Conservation (phyloP, 2,888 invertebrate species). For the Trissolcus japonicus region DNA sequence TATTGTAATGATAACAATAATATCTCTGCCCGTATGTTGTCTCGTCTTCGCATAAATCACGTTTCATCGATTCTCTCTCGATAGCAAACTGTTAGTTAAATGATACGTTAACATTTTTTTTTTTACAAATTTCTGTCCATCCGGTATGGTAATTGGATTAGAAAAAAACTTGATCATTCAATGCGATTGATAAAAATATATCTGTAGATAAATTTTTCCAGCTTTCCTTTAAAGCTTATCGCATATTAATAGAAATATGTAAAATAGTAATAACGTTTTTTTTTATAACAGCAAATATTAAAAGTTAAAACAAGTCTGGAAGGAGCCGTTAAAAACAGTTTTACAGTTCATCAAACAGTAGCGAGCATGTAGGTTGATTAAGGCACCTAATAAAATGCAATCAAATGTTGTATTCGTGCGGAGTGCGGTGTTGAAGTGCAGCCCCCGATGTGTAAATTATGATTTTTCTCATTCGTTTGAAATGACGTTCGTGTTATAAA, state of each 20-base stretch:
- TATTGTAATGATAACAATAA: slow-evolving; percentile 74
- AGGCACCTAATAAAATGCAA: slow-evolving; percentile 52
- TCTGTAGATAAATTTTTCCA: too few relatives aligned
- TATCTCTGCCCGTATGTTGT: slow-evolving; percentile 65
- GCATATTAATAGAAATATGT: too few relatives aligned
- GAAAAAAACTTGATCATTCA: too few relatives aligned
- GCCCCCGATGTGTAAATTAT: slow-evolving; percentile 49
- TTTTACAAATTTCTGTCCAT: too few relatives aligned
- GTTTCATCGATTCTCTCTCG: slow-evolving; percentile 25
- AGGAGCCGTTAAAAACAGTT: slow-evolving; percentile 10
- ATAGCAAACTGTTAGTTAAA: background rate
- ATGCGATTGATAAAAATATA: too few relatives aligned
- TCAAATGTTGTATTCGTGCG: slow-evolving; percentile 40
- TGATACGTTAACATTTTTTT: background rate
- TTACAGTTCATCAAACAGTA: slow-evolving; percentile 22
- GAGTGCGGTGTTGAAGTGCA: slow-evolving; percentile 28
- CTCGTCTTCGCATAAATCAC: slow-evolving; percentile 69
- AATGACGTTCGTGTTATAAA: slow-evolving; percentile 54
- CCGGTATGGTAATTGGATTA: too few relatives aligned
- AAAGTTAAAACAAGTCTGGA: too few relatives aligned
- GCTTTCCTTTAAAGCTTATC: too few relatives aligned
- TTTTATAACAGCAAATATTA: too few relatives aligned
- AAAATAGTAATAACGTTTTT: too few relatives aligned
- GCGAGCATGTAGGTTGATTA: slow-evolving; percentile 43
- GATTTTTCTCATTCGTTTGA: slow-evolving; percentile 38